A percentile compares a stretch with the other conserved stretches of the same genome.
phyloP scores from a whole-genome alignment of 92 coral and sea anemone species.

The Heliopora coerulea region DNA sequence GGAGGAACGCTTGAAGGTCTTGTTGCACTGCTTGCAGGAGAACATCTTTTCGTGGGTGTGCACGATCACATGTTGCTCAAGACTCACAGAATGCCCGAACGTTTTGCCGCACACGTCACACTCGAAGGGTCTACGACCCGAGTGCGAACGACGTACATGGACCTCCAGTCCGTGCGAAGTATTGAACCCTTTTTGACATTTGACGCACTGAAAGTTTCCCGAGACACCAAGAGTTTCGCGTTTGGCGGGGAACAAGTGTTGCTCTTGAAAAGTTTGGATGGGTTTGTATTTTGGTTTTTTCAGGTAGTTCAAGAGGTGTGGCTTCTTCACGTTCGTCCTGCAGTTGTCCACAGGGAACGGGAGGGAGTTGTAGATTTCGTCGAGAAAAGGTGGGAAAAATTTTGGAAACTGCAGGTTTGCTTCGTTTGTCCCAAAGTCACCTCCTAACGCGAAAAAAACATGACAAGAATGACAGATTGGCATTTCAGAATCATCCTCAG shows the following conservation, averaged over 20 bases:
- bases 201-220: conserved; percentile 72
- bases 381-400: conserved; percentile 1
- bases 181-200: conserved; percentile 84
- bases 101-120: conserved; percentile 79
- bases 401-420: background rate
- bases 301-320: background rate
- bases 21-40: conserved; percentile 82
- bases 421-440: background rate
- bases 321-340: background rate
- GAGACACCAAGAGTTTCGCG: background rate
- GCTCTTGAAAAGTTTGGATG: background rate
- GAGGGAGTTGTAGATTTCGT: background rate
- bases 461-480: too few relatives aligned
- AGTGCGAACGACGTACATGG: conserved; percentile 86
- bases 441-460: background rate
- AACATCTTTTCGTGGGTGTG: conserved; percentile 73
- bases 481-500: too few relatives aligned
- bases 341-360: background rate
- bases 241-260: background rate
- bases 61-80: conserved; percentile 77
- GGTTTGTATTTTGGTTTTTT: background rate
- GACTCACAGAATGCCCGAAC: conserved; percentile 85
- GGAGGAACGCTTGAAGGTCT: conserved; percentile 85
- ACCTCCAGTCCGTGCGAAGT: conserved; percentile 97
- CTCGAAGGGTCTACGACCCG: conserved; percentile 76